phyloP scores from a whole-genome alignment of 2,113 vertebrate species.

The Gallinago paraguaiae region DNA sequence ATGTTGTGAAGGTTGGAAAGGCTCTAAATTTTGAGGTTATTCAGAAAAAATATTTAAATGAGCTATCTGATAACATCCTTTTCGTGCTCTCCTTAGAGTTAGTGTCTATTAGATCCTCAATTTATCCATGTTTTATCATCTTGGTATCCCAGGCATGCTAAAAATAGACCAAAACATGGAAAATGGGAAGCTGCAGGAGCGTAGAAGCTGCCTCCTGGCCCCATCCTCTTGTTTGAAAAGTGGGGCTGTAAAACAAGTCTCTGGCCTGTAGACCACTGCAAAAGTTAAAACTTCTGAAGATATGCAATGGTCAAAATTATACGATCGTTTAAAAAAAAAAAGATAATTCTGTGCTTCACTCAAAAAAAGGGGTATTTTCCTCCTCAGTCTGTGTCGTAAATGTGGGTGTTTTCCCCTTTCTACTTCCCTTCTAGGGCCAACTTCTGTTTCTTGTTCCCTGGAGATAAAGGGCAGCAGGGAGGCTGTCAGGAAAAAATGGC shows the following conservation, averaged over 20 bases:
- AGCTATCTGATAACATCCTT: neutral
- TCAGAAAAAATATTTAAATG: neutral
- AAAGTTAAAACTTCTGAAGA: neutral
- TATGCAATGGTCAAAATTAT: neutral
- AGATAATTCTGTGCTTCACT: neutral
- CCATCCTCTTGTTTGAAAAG: rapidly evolving
- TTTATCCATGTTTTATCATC: neutral
- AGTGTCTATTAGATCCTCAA: neutral
- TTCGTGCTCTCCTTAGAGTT: rapidly evolving
- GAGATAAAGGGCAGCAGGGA: neutral
- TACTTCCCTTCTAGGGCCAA: neutral
- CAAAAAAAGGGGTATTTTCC: neutral
- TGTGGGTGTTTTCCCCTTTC: neutral
- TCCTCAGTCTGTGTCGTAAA: neutral
- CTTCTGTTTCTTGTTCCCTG: neutral
- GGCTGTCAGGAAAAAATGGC: neutral
- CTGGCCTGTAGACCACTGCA: neutral
- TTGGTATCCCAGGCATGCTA: neutral
- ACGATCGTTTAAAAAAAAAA: rapidly evolving
- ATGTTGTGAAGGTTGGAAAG: neutral
- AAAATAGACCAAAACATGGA: neutral
- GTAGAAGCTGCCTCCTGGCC: neutral
- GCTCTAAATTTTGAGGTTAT: neutral
- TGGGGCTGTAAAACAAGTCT: neutral
- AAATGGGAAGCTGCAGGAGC: neutral